Base-by-base conservation (phyloP, 2,113 vertebrate genomes). In the Sceloporus tristichus region DNA sequence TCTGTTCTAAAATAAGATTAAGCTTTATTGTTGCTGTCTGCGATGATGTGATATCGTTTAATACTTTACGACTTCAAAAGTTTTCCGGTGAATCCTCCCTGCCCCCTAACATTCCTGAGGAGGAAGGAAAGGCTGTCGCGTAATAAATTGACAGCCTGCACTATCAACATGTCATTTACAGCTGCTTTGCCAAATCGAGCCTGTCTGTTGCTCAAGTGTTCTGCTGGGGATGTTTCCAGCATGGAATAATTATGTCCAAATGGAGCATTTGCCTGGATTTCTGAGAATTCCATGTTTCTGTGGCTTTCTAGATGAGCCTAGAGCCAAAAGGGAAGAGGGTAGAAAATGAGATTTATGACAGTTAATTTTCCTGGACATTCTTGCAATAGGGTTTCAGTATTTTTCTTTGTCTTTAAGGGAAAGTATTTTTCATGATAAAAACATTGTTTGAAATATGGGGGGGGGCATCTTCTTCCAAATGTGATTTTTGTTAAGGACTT, bases 141-240 rank as follows among this genome's bases (percentile, higher is more conserved):
- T 54, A 81, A 75, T 85, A 66, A n/a, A 56, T 42, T 82, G 81
- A 82, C 81, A 78, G 80, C 42, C 40, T 77, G 62, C 21, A 11
- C 42, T 82, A 83, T 68, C 85, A 88, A 83, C 62, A 70, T 88
- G 73, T 86, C 79, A 74, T 42, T 75, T 42, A 38, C 34, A 56
- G 54, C 14, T 70, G 79, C 9, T 6, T n/a, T 54, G 59, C 56
- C 59, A 82, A 76, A 76, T 38, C 10, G 82, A 85, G 27, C 38
- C 53, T 0, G 40, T 66, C 79, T 82, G 79, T 89, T 85, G 70
- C 48, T 81, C 38, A 54, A 68, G 29, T n/a, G 25, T 68, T 85
- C 16, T 77, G 42, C n/a, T 70, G 68, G 42, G 42, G 23, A 56
- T 21, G 3, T 85, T 66, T 86, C 73, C 62, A 85, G 29, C 42